phyloP scores from a whole-genome alignment of 2,888 invertebrate species.

The Corythucha ciliata region DNA sequence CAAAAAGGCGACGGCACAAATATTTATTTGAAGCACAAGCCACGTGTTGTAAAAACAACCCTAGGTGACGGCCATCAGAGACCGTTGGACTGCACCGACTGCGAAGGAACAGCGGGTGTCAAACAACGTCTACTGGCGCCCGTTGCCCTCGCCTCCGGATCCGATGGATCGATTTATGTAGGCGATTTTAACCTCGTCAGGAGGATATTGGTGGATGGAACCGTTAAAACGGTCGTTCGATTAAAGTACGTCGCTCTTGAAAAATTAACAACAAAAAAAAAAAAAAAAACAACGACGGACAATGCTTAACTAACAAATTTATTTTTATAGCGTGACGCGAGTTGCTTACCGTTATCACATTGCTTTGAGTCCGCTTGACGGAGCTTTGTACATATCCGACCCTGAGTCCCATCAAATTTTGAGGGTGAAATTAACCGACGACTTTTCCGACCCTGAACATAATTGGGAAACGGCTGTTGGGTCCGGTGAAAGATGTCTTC shows the following conservation, averaged over 20 bases:
- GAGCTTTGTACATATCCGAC: slow-evolving; percentile 88
- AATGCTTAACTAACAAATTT: slow-evolving; percentile 22
- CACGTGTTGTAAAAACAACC: slow-evolving; percentile 77
- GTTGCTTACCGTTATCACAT: slow-evolving; percentile 96
- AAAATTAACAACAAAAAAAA: neutral
- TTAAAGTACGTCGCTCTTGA: slow-evolving; percentile 57
- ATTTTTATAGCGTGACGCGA: slow-evolving; percentile 66
- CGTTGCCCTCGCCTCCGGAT: slow-evolving; percentile 80
- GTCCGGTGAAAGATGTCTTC: slow-evolving; percentile 78
- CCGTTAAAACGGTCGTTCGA: slow-evolving; percentile 66
- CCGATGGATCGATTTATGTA: slow-evolving; percentile 89
- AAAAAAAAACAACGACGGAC: neutral
- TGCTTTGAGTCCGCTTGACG: slow-evolving; percentile 88
- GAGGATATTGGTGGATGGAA: slow-evolving; percentile 75
- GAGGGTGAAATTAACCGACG: slow-evolving; percentile 69
- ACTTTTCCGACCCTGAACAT: slow-evolving; percentile 74
- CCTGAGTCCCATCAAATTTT: slow-evolving; percentile 93
- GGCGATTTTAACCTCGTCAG: slow-evolving; percentile 93
- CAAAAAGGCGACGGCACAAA: slow-evolving; percentile 97
- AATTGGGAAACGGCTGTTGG: slow-evolving; percentile 95
- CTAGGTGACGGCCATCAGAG: slow-evolving; percentile 89
- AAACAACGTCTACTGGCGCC: slow-evolving; percentile 81
- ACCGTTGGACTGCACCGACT: slow-evolving; percentile 71
- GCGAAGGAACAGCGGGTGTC: slow-evolving; percentile 59
- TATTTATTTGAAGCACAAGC: slow-evolving; percentile 86